Evolutionary conservation across 2,888 invertebrate genomes (phyloP).

Genomic region (Camptogramma bilineatum): DNA sequence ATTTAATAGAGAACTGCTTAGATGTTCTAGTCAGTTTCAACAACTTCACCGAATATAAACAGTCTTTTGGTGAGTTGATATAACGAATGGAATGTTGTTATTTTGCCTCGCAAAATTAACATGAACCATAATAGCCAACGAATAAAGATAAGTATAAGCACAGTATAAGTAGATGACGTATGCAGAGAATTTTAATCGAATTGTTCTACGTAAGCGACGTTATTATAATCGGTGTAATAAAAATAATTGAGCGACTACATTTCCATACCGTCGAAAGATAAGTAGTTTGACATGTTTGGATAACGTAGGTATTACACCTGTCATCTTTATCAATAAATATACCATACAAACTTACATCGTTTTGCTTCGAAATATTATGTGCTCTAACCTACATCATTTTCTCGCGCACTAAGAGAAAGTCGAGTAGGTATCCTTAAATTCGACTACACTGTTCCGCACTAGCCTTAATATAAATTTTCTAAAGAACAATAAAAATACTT

Average conservation of each 20-base stretch:
- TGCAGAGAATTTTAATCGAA: constrained; percentile 40
- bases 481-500: too few species aligned
- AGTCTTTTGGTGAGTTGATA: constrained; percentile 62
- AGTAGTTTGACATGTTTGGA: constrained; percentile 31
- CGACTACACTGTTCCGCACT: background rate
- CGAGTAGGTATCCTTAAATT: background rate
- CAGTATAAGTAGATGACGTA: constrained; percentile 15
- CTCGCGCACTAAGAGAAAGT: background rate
- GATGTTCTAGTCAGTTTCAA: constrained; percentile 73
- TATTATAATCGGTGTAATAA: constrained; percentile 33
- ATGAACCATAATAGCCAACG: constrained; percentile 7
- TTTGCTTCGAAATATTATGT: background rate
- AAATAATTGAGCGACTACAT: constrained; percentile 32
- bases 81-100: constrained; percentile 7
- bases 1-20: constrained; percentile 68
- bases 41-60: constrained; percentile 61
- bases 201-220: constrained; percentile 29
- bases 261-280: constrained; percentile 21
- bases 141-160: constrained; percentile 19
- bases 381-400: background rate
- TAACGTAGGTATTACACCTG: constrained; percentile 17
- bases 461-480: background rate
- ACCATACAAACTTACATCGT: background rate
- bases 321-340: constrained; percentile 12
- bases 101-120: constrained; percentile 11